A percentile compares a stretch with the other conserved stretches of the same genome.
Conservation (phyloP, 1,140 invertebrate species). For the Drosophila malerkotliana region DNA sequence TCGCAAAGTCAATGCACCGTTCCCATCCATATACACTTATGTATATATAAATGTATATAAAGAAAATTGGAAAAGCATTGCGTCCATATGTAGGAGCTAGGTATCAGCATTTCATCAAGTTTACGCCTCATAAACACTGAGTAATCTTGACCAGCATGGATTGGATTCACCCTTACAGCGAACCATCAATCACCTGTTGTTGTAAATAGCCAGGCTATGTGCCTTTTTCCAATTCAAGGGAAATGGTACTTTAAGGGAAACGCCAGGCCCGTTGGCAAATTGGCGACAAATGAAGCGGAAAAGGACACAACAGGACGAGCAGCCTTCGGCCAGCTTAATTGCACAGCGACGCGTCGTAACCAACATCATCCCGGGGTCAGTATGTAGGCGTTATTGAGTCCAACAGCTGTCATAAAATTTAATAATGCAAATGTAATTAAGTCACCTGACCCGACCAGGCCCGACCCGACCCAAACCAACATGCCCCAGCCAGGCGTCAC, state of each 20-base stretch:
- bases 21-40: not conserved
- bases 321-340: constrained; percentile 19
- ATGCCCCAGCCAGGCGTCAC: not conserved
- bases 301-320: not conserved
- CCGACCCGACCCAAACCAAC: not conserved
- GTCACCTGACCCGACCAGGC: constrained; percentile 42
- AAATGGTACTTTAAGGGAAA: not conserved
- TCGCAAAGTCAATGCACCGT: constrained; percentile 6
- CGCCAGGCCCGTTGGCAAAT: constrained; percentile 1
- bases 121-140: not conserved
- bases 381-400: constrained; percentile 51
- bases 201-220: not conserved
- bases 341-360: constrained; percentile 19
- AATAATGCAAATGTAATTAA: constrained; percentile 82
- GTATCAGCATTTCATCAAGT: not conserved
- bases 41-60: not conserved
- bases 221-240: constrained; percentile 4
- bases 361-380: constrained; percentile 28
- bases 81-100: not conserved
- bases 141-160: constrained; percentile 2
- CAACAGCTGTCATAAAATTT: constrained; percentile 77
- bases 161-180: constrained; percentile 16
- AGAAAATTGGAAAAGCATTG: not conserved
- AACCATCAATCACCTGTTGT: constrained; percentile 22
- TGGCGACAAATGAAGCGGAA: constrained; percentile 17